Percentiles rank a stretch among this genome's conserved stretches.
These are phyloP conservation scores for Syngnathus floridae DNA, from an alignment of 2,113 vertebrate genomes.

Conservation along the genomic window DNA sequence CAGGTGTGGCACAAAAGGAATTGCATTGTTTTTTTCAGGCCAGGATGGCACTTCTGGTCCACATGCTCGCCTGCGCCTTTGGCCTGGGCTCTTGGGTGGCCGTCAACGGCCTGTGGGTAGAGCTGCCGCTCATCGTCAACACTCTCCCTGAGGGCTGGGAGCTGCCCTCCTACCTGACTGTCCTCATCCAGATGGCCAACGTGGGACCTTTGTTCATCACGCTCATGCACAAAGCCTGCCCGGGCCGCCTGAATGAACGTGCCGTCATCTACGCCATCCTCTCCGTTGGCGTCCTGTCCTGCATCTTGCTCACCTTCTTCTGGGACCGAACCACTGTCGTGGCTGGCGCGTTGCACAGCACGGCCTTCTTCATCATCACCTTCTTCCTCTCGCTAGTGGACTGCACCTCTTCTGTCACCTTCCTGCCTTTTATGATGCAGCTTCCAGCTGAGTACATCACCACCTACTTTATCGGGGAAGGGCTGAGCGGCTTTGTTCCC, in stretches of 20 bases:
- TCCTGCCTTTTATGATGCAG: constrained; percentile 92
- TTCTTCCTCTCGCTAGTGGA: constrained; percentile 92
- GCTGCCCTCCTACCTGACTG: constrained; percentile 89
- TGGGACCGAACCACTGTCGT: constrained; percentile 75
- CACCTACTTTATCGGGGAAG: constrained; percentile 87
- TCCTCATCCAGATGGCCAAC: constrained; percentile 92
- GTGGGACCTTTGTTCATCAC: constrained; percentile 83
- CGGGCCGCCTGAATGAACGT: constrained; percentile 73
- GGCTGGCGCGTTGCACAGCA: constrained; percentile 61
- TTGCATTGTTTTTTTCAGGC: neutral
- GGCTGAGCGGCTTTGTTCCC: constrained; percentile 85
- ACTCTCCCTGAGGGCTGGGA: constrained; percentile 87
- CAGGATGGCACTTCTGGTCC: constrained; percentile 77
- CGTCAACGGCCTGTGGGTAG: constrained; percentile 93
- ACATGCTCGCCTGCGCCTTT: constrained; percentile 81
- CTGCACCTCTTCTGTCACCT: constrained; percentile 94
- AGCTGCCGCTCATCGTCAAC: constrained; percentile 83
- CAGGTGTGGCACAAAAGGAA: neutral
- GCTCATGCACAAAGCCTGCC: constrained; percentile 76
- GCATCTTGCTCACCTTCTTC: constrained; percentile 79
- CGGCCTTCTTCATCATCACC: constrained; percentile 80
- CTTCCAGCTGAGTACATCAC: constrained; percentile 79
- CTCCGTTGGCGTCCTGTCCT: constrained; percentile 69
- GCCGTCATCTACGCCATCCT: constrained; percentile 73
- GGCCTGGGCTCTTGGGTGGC: constrained; percentile 91